Conservation (phyloP, 2,888 invertebrate species). For the Nemotelus pantherinus region DNA sequence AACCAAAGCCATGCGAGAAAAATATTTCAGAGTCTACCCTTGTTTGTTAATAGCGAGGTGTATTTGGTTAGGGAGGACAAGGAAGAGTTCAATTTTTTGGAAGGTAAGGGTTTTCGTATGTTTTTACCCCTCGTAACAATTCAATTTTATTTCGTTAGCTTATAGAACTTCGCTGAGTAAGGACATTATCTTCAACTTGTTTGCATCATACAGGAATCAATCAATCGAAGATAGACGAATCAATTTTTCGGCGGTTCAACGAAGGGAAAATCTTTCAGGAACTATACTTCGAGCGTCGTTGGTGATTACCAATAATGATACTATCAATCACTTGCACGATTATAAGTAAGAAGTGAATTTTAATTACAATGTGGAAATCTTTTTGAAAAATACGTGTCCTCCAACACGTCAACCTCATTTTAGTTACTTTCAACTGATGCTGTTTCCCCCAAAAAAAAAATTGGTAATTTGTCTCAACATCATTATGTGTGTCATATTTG, state of each 20-base stretch:
- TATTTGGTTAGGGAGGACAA: constrained; percentile 50
- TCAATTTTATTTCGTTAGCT: background rate
- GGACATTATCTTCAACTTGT: constrained; percentile 49
- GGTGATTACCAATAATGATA: constrained; percentile 71
- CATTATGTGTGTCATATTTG: too few species aligned
- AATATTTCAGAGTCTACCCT: constrained; percentile 47
- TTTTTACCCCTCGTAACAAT: background rate
- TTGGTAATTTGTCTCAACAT: too few species aligned
- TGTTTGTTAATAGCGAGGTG: constrained; percentile 53
- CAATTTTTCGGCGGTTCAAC: constrained; percentile 47
- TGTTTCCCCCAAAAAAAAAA: too few species aligned
- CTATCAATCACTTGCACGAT: constrained; percentile 70
- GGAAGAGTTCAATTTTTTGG: constrained; percentile 28
- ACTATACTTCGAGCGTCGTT: constrained; percentile 67
- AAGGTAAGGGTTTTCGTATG: constrained; percentile 41
- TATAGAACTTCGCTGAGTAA: constrained; percentile 50
- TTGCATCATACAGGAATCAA: constrained; percentile 50
- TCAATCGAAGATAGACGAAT: constrained; percentile 47
- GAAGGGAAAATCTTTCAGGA: constrained; percentile 66
- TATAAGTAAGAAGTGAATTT: constrained; percentile 65
- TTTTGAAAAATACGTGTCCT: background rate
- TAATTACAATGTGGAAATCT: background rate
- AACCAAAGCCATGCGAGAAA: constrained; percentile 42
- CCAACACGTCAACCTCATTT: background rate
- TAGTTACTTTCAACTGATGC: too few species aligned